Evolutionary conservation across 2,113 vertebrate genomes (phyloP).

Genomic region (Pongo pygmaeus): DNA sequence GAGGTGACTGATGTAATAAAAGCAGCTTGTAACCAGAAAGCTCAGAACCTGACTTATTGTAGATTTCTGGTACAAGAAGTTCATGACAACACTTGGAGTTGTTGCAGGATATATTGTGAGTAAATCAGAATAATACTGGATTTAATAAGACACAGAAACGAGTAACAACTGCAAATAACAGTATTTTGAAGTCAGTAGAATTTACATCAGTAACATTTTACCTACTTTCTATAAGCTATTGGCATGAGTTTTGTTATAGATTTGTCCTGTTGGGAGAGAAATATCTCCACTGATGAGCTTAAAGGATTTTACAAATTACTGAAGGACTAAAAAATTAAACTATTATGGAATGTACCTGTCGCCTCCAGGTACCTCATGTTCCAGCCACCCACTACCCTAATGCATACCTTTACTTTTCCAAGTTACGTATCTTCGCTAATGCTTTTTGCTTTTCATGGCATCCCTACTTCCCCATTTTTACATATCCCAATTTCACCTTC

Average conservation of each 20-base stretch:
- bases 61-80: slow-evolving; percentile 61
- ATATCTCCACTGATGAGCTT: not conserved
- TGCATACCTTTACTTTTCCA: not conserved
- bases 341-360: not conserved
- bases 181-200: slow-evolving; percentile 8
- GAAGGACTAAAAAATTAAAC: not conserved
- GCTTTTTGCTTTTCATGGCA: not conserved
- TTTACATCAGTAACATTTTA: slow-evolving; percentile 43
- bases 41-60: slow-evolving; percentile 43
- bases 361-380: not conserved
- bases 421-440: not conserved
- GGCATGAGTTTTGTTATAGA: not conserved
- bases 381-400: not conserved
- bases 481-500: not conserved
- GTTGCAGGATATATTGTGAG: not conserved
- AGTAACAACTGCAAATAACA: not conserved
- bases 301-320: not conserved
- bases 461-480: not conserved
- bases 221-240: not conserved
- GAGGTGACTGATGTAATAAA: slow-evolving; percentile 69
- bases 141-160: slow-evolving; percentile 43
- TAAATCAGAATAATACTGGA: slow-evolving; percentile 3
- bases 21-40: slow-evolving; percentile 61
- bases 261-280: not conserved
- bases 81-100: not conserved